Base-by-base conservation (phyloP, 2,113 vertebrate species). In the Poecilia latipinna region DNA sequence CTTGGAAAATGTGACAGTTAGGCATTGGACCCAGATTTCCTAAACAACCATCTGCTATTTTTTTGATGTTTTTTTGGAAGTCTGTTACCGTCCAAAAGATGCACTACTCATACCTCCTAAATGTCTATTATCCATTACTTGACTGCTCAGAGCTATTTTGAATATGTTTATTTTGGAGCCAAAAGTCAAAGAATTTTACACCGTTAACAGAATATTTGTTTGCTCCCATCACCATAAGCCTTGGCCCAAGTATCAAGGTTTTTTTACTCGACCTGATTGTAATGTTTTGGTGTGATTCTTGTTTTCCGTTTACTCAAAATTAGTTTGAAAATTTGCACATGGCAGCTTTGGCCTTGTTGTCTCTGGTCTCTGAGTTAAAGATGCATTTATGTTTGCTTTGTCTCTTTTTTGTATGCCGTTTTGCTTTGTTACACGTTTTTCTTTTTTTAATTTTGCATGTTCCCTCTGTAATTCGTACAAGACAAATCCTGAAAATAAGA, bases 301-400 rank as follows among this genome's bases (percentile, higher is more conserved):
- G 72, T 72, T 77, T 64, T 48, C 33, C 62, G 66, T 85, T 86
- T 87, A 70, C 70, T 81, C 76, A 72, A 76, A 60, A 66, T 77
- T 81, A 70, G 42, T 70, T 77, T 42, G 11, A 6, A 78, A 70
- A 65, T 31, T 60, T 86, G 72, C 76, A 75, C n/a, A 39, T 78
- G 83, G 73, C 80, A 90, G 77, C 82, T 90, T 89, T 70, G 80
- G 79, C 86, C 83, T 83, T 64, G 80, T 86, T 86, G 82, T 85
- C 28, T 3, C 63, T 86, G 77, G 54, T 67, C 68, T 68, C 10
- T 61, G 65, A 48, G 31, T 77, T 63, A 1, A 64, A 2, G 3
- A 48, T 74, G 24, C 15, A 4, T 73, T 69, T 26, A n/a, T 37
- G 44, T 81, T 75, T 26, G 35, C 19, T 71, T 67, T 39, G 35